Base-by-base conservation (phyloP, 2,797 vertebrate species). In the Microtus californicus region DNA sequence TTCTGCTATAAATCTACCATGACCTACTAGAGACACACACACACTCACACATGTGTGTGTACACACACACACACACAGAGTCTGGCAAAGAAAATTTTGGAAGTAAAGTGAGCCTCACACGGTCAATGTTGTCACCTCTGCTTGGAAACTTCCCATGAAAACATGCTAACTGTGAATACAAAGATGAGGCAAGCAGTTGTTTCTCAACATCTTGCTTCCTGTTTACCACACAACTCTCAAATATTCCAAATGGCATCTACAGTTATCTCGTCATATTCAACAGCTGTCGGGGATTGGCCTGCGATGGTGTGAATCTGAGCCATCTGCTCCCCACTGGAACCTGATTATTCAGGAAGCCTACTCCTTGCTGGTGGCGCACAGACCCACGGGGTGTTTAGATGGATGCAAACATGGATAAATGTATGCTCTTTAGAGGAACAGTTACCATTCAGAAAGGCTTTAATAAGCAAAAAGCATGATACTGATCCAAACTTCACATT, bases 301-400 rank as follows among this genome's bases (percentile, higher is more conserved):
- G 31, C 27, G 74, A 86, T 90, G 21, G 73, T 93, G 51, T 94
- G 92, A 97, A 93, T 89, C 94, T 1, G 90, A 97, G 51, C 90
- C 96, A 97, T 96, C 96, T 97, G 95, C 71, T 97, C 63, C 40
- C 94, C 94, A 92, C 89, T 95, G 90, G 94, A 96, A 90, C 78
- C 74, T 76, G 88, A 92, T 96, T 90, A 93, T 89, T 86, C 82
- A 94, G 79, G 51, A 96, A 95, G 17, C 34, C 11, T 23, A 43
- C 73, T 80, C 76, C n/a, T 90, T 96, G 95, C 56, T 31, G 85
- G 93, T 92, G 51, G 91, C 80, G 77, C 89, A 67, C 15, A 96
- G 81, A 12, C 40, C 37, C 78, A 83, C 14, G 37, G 31, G 59
- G 82, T 96, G 21, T 92, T 94, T 92, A 94, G 48, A 51, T 92